Evolutionary conservation across 2,113 vertebrate species (phyloP), one percentile per base, ranked within the genome.

Genomic region (Scalopus aquaticus): DNA sequence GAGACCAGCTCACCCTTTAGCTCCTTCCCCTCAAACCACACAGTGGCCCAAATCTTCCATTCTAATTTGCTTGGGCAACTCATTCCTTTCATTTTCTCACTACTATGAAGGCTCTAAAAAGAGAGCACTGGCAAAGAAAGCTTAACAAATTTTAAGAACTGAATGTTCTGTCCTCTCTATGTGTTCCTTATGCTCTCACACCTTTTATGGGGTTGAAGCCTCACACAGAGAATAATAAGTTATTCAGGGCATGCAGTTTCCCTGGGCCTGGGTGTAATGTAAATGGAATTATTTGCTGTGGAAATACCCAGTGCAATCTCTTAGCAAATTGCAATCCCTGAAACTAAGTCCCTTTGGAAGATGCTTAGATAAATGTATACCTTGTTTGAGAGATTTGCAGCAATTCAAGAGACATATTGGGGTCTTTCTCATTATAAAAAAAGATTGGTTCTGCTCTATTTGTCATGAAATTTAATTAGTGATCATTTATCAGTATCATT

Each of bases 401-500:
- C 39, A 60, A 90, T 95, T 94, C 30, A 37, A 88, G 72, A 82
- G 72, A 90, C 60, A 76, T 73, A 70, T 37, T 42, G 77, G 39
- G 8, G 70, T 86, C 90, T 92, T 37, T 90, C 73, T 90, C 20
- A 9, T 60, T 83, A 90, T 17, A 35, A 94, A 95, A 89, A 88
- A 73, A 96, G 96, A 97, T 6, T 17, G 54, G 11, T 44, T 90
- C 46, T 85, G 10, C 15, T 94, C 44, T 86, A 16, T 74, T 64
- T 87, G 62, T 93, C 82, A 90, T 90, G 88, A 95, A 94, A 92
- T 92, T 94, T 96, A 97, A 93, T 97, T 95, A 97, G 56, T 69
- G 82, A 88, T 74, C 81, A 95, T 83, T 84, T 96, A 95, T 93
- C 90, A 93, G 81, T 93, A 96, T 96, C 83, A n/a, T n/a, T n/a